These are phyloP conservation scores for Muraenolepis orangiensis DNA, from an alignment of 2,797 vertebrate genomes.

Conservation along the genomic window DNA sequence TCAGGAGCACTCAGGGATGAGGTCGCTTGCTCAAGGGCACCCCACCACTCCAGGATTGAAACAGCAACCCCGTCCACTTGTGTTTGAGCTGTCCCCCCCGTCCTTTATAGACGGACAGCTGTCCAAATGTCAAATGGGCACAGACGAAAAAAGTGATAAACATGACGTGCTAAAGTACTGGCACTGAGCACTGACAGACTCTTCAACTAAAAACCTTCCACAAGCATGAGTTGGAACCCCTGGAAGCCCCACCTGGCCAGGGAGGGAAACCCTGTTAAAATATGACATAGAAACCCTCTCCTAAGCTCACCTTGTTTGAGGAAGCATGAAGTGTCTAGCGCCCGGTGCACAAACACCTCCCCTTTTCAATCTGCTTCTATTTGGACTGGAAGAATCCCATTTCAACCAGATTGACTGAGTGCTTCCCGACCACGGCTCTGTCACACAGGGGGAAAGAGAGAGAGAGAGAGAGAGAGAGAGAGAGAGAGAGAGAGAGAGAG, in stretches of 20 bases:
- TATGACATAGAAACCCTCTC: slow-evolving; percentile 38
- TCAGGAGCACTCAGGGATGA: background rate
- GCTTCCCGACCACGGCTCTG: slow-evolving; percentile 44
- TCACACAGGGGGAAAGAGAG: slow-evolving; percentile 39
- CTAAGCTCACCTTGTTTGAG: slow-evolving; percentile 43
- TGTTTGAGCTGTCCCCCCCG: background rate
- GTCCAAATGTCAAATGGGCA: background rate
- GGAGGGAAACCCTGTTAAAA: slow-evolving; percentile 31
- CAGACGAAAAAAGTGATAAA: slow-evolving; percentile 3
- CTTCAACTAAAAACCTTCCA: slow-evolving; percentile 18
- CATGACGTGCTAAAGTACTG: slow-evolving; percentile 6
- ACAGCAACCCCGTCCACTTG: background rate
- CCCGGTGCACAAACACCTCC: slow-evolving; percentile 46
- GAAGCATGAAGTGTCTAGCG: slow-evolving; percentile 49
- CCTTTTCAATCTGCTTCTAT: slow-evolving; percentile 56
- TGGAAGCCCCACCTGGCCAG: background rate
- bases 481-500: slow-evolving; percentile 34
- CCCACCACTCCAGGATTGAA: background rate
- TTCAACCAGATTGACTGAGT: slow-evolving; percentile 59
- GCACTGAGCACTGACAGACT: slow-evolving; percentile 17
- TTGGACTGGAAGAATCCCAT: slow-evolving; percentile 58
- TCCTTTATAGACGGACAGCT: background rate
- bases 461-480: slow-evolving; percentile 22
- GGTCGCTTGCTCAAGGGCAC: background rate
- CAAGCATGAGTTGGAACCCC: slow-evolving; percentile 21